phyloP scores from a whole-genome alignment of 2,888 invertebrate genomes.

The Drepanosiphum platanoidis region DNA sequence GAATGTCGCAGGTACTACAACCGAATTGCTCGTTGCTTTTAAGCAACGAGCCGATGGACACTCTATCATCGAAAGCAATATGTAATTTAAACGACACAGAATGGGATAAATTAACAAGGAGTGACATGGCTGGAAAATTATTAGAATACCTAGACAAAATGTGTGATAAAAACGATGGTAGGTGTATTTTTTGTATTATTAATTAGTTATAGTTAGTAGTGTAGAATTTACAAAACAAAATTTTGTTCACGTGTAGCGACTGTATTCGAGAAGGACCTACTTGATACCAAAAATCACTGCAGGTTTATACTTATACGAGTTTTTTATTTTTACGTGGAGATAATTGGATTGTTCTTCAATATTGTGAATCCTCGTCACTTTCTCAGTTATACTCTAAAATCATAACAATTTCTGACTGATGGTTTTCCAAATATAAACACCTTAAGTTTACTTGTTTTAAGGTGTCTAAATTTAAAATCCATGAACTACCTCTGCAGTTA shows the following conservation, averaged over 20 bases:
- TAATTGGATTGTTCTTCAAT: conserved; percentile 32
- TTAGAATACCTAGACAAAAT: conserved; percentile 63
- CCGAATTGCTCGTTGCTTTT: conserved; percentile 49
- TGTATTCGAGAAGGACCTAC: background rate
- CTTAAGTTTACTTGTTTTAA: conserved; percentile 47
- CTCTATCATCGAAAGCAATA: conserved; percentile 40
- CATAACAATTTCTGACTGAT: conserved; percentile 15
- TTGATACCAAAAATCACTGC: conserved; percentile 21
- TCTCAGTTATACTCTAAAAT: conserved; percentile 30
- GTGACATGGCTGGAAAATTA: conserved; percentile 63
- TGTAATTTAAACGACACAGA: conserved; percentile 57
- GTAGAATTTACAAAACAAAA: background rate
- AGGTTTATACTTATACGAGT: conserved; percentile 16
- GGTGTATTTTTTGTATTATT: conserved; percentile 1
- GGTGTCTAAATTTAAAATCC: conserved; percentile 40
- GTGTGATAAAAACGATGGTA: conserved; percentile 55
- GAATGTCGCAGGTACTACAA: conserved; percentile 28
- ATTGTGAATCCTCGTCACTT: conserved; percentile 36
- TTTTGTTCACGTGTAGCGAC: background rate
- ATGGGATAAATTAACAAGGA: conserved; percentile 63
- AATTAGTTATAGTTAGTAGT: background rate
- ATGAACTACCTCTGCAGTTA: conserved; percentile 18
- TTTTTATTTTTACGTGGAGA: background rate
- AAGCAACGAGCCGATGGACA: conserved; percentile 38
- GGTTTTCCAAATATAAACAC: conserved; percentile 31